phyloP scores from a whole-genome alignment of 1,140 invertebrate species.

The Drosophila ananassae region DNA sequence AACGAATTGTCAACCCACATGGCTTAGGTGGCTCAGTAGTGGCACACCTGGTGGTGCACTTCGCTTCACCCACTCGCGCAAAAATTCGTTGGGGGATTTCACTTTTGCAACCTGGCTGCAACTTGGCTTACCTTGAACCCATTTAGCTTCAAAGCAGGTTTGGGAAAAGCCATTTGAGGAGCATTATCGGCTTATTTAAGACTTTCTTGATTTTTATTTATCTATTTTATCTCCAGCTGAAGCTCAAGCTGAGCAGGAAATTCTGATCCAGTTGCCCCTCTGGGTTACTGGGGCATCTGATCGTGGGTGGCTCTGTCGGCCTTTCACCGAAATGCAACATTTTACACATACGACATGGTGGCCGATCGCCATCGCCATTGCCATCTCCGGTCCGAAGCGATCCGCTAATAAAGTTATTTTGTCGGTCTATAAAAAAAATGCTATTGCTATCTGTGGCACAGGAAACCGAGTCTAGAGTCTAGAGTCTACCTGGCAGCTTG shows the following conservation, averaged over 20 bases:
- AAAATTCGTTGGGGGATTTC: constrained; percentile 45
- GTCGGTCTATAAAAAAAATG: constrained; percentile 60
- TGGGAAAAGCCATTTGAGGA: constrained; percentile 19
- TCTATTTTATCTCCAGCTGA: neutral
- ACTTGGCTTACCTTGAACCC: constrained; percentile 65
- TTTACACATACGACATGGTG: constrained; percentile 47
- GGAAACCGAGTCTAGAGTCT: constrained; percentile 54
- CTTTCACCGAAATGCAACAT: constrained; percentile 64
- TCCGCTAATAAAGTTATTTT: constrained; percentile 76
- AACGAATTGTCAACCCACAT: constrained; percentile 45
- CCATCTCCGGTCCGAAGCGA: constrained; percentile 36
- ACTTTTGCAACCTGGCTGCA: constrained; percentile 27
- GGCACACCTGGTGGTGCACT: constrained; percentile 40
- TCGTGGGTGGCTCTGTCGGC: constrained; percentile 70
- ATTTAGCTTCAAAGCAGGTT: constrained; percentile 23
- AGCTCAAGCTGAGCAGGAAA: constrained; percentile 30
- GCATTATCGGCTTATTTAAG: neutral
- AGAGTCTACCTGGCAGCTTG: constrained; percentile 17
- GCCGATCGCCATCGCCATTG: constrained; percentile 26
- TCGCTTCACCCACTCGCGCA: constrained; percentile 16
- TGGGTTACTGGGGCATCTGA: constrained; percentile 79
- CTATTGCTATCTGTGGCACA: constrained; percentile 76
- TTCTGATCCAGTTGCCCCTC: constrained; percentile 29
- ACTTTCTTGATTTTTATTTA: constrained; percentile 8
- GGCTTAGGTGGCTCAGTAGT: neutral